Evolutionary conservation across 1,140 invertebrate species (phyloP).

Genomic region (Drosophila nebulosa): DNA sequence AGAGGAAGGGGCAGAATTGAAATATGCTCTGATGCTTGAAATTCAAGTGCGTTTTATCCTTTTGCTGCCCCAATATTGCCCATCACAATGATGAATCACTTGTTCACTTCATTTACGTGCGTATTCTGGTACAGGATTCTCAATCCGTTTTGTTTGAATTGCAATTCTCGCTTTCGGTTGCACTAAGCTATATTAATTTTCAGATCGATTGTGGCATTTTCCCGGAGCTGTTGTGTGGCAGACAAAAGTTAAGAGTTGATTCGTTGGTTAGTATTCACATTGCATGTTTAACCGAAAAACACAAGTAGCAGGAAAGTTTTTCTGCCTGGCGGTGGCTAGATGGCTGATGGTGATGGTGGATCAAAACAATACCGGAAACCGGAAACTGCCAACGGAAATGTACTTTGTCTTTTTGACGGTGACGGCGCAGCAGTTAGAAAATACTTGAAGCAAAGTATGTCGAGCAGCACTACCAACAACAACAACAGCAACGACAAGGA

Average conservation of each 20-base stretch:
- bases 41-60: background rate
- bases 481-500: slow-evolving; percentile 23
- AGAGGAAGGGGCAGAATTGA: background rate
- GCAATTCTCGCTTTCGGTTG: slow-evolving; percentile 28
- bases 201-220: no score
- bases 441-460: slow-evolving; percentile 72
- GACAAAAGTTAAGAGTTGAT: background rate
- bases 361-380: slow-evolving; percentile 73
- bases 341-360: slow-evolving; percentile 29
- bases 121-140: background rate
- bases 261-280: no score
- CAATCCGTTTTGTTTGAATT: slow-evolving; percentile 53
- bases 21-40: background rate
- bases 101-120: slow-evolving; percentile 38
- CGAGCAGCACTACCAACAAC: slow-evolving; percentile 58
- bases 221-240: slow-evolving; percentile 34
- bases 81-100: background rate
- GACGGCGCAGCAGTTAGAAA: slow-evolving; percentile 60
- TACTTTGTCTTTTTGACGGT: slow-evolving; percentile 78
- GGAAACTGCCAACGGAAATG: slow-evolving; percentile 76
- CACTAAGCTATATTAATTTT: no score
- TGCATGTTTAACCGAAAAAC: no score
- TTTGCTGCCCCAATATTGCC: background rate
- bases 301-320: slow-evolving; percentile 18
- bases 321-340: no score